Base-by-base conservation (phyloP, 2,113 vertebrate species). In the Cyrtonyx montezumae region DNA sequence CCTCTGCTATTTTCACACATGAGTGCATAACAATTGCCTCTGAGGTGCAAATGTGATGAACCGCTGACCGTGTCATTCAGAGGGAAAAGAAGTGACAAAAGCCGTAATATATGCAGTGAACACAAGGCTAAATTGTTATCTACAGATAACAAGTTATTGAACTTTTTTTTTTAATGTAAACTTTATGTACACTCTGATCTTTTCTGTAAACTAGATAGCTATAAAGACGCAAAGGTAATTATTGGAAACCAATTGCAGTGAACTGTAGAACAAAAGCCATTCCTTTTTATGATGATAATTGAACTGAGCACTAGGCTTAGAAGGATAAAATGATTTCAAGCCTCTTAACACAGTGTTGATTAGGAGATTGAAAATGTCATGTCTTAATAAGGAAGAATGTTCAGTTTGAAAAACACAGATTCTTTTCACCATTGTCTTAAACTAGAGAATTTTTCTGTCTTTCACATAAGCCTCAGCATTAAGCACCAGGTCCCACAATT, bases 1-100 rank as follows among this genome's bases (percentile, higher is more conserved):
- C 89, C 86, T 95, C 79, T 93, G 79, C 94, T 96, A 86, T 95
- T 97, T 97, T 97, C 97, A 97, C 95, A 94, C 97, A 94, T 96
- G 93, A 94, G 62, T 93, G 90, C 51, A n/a, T 91, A 95, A 96
- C 95, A 97, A 96, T 97, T 96, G 96, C 91, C 82, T 96, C 96
- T 87, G 83, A 97, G 94, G 94, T 96, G 95, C 96, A 97, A 97
- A 97, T 96, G 96, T 95, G 93, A 96, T 96, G 96, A 97, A 96
- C 95, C 81, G 23, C 76, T 97, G 96, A 96, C 96, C 61, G 36
- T 94, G 91, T 96, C 93, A 96, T 93, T 95, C 94, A 96, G 91
- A 96, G 58, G 81, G 91, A 96, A 90, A 93, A 78, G 85, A 87
- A 81, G 43, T 62, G 63, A 90, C 92, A 94, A 95, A 96, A 94